Evolutionary conservation across 2,797 vertebrate species (phyloP), one percentile per base, ranked within the genome.

Genomic region (Silurus lanzhouensis): DNA sequence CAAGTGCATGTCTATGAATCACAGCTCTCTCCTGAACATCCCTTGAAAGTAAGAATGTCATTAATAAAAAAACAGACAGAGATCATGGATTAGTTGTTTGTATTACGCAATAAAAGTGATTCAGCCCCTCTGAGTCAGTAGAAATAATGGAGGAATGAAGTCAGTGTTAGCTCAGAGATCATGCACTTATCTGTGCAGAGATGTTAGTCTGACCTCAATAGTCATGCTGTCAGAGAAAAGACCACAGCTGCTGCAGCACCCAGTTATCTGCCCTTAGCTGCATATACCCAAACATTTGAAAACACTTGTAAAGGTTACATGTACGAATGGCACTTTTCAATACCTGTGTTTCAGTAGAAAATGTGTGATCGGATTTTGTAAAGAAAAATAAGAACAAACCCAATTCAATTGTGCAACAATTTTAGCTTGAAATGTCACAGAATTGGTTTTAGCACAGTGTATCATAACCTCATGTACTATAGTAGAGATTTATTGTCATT

Each of bases 1-100:
- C 68, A 74, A 60, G 67, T 83, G 38, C 72, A 27, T 83, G 6
- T 74, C 57, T 38, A 52, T 83, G 61, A 64, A 68, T 78, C 64
- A 60, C 10, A 79, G 22, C 20, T 60, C 63, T 79, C 52, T 31
- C 31, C 19, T 27, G n/a, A 84, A 71, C 74, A 60, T 52, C 48
- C 7, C 22, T 46, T 78, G 48, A 31, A 68, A 58, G 46, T 15
- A 82, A 75, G 38, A 68, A 77, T 48, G 63, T 31, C 72, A 67
- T 86, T 82, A 86, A 48, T 82, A 83, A 77, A 70, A 70, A 71
- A 60, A 25, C 58, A 75, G 17, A 44, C 64, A 77, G n/a, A 61
- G 72, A 68, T 70, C 72, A 83, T 48, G 63, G 48, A 83, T 61
- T 58, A 20, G 17, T 57, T 77, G 72, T 86, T 60, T 86, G 81